Conservation (phyloP, 92 coral and sea anemone genomes). For the Nematostella vectensis region DNA sequence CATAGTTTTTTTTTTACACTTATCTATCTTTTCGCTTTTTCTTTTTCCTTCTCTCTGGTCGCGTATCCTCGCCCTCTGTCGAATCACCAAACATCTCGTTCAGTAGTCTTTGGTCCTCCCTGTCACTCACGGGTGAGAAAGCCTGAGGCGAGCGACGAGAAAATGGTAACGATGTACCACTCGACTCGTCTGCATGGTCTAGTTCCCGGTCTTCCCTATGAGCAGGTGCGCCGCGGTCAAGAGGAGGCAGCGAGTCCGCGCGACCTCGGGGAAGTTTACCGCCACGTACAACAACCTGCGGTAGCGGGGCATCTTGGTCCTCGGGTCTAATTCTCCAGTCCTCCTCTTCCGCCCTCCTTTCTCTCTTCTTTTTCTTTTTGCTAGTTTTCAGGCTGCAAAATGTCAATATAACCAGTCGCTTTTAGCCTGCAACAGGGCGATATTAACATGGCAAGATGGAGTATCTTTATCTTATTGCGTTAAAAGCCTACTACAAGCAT, state of each 20-base stretch:
- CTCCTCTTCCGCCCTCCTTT: slow-evolving; percentile 2
- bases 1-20: too few species aligned
- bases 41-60: slow-evolving; percentile 25
- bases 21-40: slow-evolving; percentile 9
- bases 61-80: slow-evolving; percentile 24
- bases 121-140: slow-evolving; percentile 9
- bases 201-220: not conserved
- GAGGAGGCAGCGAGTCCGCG: not conserved
- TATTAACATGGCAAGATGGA: too few species aligned
- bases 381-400: not conserved
- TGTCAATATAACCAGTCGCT: too few species aligned
- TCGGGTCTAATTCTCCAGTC: not conserved
- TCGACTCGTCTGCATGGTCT: slow-evolving; percentile 2
- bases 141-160: slow-evolving; percentile 11
- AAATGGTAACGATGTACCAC: slow-evolving; percentile 2
- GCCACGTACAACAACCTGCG: slow-evolving; percentile 23
- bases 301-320: slow-evolving; percentile 2
- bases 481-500: too few species aligned
- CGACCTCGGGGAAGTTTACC: not conserved
- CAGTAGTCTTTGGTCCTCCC: slow-evolving; percentile 21
- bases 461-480: too few species aligned
- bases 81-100: slow-evolving; percentile 56
- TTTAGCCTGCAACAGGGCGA: too few species aligned
- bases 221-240: not conserved
- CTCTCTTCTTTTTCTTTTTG: slow-evolving; percentile 22